phyloP scores from a whole-genome alignment of 2,797 vertebrate species.

The Lagocephalus sceleratus region DNA sequence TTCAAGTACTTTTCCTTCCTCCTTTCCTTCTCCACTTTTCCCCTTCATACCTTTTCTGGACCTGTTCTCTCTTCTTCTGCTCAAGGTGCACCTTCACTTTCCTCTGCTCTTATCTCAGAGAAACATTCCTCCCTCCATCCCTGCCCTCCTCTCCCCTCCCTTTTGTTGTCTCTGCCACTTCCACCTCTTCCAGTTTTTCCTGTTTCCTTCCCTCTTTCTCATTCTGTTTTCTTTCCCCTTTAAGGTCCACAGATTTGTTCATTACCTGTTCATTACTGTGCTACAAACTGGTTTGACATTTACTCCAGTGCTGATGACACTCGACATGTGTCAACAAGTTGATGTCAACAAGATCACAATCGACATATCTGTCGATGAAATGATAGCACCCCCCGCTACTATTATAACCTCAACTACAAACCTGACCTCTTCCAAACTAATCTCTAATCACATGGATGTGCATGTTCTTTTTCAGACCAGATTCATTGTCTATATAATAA shows the following conservation, averaged over 20 bases:
- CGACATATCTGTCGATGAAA: no score
- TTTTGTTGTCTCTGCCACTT: background rate
- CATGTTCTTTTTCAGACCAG: no score
- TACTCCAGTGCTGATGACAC: slow-evolving; percentile 63
- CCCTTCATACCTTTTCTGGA: background rate
- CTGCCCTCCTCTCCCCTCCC: slow-evolving; percentile 1
- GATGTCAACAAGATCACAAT: no score
- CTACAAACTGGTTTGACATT: slow-evolving; percentile 64
- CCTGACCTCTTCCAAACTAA: no score
- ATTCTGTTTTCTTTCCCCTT: background rate
- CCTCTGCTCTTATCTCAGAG: slow-evolving; percentile 22
- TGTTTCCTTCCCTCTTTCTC: background rate
- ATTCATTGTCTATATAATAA: no score
- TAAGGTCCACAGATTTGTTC: slow-evolving; percentile 42
- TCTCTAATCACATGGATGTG: no score
- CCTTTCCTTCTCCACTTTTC: background rate
- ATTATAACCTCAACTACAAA: no score
- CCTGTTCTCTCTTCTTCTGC: slow-evolving; percentile 1
- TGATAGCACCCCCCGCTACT: no score
- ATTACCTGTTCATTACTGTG: slow-evolving; percentile 50
- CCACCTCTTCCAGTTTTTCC: slow-evolving; percentile 5
- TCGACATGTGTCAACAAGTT: no score
- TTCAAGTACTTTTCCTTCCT: no score
- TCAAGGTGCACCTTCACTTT: background rate
- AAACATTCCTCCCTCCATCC: slow-evolving; percentile 15